phyloP scores from a whole-genome alignment of 2,113 vertebrate genomes.

The Sturnus vulgaris region DNA sequence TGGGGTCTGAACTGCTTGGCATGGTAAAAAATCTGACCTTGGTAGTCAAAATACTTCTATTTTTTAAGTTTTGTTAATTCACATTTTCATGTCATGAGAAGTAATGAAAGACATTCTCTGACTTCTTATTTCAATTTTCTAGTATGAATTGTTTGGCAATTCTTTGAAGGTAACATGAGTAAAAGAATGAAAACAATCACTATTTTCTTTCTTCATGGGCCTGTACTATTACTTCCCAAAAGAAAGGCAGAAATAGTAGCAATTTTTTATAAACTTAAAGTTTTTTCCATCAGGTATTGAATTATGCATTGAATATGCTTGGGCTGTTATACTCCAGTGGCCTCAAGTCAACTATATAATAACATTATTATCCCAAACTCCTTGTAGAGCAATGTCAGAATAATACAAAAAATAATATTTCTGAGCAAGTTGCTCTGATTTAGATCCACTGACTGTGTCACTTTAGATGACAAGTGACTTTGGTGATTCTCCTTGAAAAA shows the following conservation, averaged over 20 bases:
- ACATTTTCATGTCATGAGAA: not conserved
- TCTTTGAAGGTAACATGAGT: not conserved
- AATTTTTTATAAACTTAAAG: not conserved
- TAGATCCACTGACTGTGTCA: not conserved
- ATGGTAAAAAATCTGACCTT: not conserved
- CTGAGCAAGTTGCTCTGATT: not conserved
- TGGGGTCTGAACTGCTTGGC: not conserved
- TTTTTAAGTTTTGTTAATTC: not conserved
- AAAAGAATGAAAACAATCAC: not conserved
- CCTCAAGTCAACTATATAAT: not conserved
- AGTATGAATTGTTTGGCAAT: not conserved
- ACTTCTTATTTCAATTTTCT: not conserved
- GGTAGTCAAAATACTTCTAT: not conserved
- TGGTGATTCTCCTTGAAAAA: not conserved
- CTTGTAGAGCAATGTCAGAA: not conserved
- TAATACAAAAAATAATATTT: not conserved
- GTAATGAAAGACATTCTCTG: not conserved
- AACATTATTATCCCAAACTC: not conserved
- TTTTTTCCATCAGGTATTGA: not conserved
- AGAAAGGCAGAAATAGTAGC: not conserved
- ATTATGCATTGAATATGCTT: not conserved
- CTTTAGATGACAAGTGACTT: not conserved
- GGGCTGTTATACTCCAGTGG: not conserved
- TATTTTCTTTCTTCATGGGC: not conserved
- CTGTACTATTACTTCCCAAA: not conserved